Evolutionary conservation across 2,113 vertebrate genomes (phyloP).

Genomic region (Numida meleagris): DNA sequence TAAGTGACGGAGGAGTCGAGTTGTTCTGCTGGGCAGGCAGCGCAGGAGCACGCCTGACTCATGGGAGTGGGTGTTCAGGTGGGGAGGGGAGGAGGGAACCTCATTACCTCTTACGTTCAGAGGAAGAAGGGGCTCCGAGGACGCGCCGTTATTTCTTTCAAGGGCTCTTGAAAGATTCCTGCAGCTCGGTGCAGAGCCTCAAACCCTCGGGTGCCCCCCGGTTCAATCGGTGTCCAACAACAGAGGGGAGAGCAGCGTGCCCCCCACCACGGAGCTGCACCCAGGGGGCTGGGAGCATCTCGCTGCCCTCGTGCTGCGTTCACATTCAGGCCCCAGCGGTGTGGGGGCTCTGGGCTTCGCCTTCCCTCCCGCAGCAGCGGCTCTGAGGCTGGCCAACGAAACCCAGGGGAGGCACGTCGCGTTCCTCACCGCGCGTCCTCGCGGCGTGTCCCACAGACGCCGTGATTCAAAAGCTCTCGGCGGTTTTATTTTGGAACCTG

Average conservation of each 20-base stretch:
- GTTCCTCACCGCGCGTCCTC: neutral
- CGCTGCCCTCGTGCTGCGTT: too few species aligned
- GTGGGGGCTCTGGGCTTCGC: too few species aligned
- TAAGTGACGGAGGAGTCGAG: neutral
- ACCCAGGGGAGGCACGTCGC: neutral
- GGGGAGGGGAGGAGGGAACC: neutral
- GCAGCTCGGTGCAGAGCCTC: slow-evolving; percentile 25
- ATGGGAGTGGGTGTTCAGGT: neutral
- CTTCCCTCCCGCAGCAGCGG: neutral
- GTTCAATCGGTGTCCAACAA: slow-evolving; percentile 10
- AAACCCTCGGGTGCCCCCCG: neutral
- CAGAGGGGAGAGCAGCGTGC: neutral
- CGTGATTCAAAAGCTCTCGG: neutral
- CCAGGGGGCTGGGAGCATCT: too few species aligned
- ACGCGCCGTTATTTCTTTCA: neutral
- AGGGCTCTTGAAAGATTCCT: slow-evolving; percentile 41
- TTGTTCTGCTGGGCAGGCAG: neutral
- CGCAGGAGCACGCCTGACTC: slow-evolving; percentile 28
- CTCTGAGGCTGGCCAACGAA: neutral
- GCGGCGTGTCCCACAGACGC: neutral
- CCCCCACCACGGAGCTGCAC: too few species aligned
- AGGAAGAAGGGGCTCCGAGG: slow-evolving; percentile 10
- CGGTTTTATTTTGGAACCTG: neutral
- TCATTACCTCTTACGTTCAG: slow-evolving; percentile 27
- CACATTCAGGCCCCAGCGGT: neutral